Percentiles rank a stretch among this genome's conserved stretches.
These are phyloP conservation scores for Mycalesis mineus DNA, from an alignment of 2,888 invertebrate genomes.

Conservation along the genomic window DNA sequence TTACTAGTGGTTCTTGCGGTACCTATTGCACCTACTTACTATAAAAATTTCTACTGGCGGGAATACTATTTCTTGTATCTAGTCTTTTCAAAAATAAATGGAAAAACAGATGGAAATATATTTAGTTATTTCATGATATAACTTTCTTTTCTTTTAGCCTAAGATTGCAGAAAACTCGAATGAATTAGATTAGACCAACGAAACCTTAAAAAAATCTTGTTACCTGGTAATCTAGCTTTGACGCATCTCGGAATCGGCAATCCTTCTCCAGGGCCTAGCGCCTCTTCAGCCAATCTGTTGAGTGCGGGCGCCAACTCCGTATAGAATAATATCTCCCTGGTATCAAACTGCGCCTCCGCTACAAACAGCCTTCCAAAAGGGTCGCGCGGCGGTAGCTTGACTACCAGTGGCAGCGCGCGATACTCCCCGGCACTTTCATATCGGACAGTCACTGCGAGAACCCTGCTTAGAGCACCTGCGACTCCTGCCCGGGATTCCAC, in stretches of 20 bases:
- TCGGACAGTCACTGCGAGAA: constrained; percentile 84
- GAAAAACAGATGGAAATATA: too few relatives aligned
- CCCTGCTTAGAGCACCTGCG: constrained; percentile 86
- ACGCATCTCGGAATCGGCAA: constrained; percentile 80
- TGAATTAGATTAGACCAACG: too few relatives aligned
- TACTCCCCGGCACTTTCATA: constrained; percentile 70
- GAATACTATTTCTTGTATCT: too few relatives aligned
- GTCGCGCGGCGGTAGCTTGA: constrained; percentile 87
- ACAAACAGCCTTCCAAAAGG: constrained; percentile 89
- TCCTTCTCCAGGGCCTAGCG: constrained; percentile 58
- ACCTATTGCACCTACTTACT: too few relatives aligned
- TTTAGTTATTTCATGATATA: too few relatives aligned
- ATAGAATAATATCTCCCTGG: constrained; percentile 89
- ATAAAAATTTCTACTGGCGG: too few relatives aligned
- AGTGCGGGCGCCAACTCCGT: constrained; percentile 86
- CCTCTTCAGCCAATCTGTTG: constrained; percentile 82
- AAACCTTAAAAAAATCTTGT: not conserved
- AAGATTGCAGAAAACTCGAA: too few relatives aligned
- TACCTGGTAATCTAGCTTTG: constrained; percentile 82
- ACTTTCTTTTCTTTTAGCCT: too few relatives aligned
- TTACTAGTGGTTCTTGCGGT: too few relatives aligned
- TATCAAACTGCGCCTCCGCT: constrained; percentile 89
- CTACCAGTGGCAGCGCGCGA: constrained; percentile 77
- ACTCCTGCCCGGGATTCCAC: constrained; percentile 79
- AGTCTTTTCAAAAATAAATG: too few relatives aligned